Evolutionary conservation across 2,888 invertebrate genomes (phyloP).

Genomic region (Aelia acuminata): DNA sequence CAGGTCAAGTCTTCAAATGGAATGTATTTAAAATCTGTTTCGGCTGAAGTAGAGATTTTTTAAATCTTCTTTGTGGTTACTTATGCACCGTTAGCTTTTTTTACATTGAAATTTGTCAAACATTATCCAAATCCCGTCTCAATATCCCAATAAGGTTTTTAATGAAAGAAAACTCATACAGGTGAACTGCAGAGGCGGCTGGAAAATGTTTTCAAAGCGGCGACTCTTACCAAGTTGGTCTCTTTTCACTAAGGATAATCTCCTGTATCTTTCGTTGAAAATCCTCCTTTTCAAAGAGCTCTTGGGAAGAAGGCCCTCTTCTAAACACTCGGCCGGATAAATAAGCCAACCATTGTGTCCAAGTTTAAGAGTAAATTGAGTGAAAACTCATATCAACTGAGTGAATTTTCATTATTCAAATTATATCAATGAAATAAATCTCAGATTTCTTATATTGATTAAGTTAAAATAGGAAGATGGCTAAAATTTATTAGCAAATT

Average conservation of each 20-base stretch:
- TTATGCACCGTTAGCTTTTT: not conserved
- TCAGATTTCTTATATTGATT: too few species aligned
- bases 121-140: not conserved
- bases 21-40: too few species aligned
- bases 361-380: not conserved
- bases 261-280: not conserved
- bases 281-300: slow-evolving; percentile 42
- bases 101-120: not conserved
- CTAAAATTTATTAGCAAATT: too few species aligned
- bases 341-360: not conserved
- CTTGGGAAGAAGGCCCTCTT: not conserved
- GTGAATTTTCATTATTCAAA: not conserved
- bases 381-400: not conserved
- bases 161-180: not conserved
- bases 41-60: too few species aligned
- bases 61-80: too few species aligned
- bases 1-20: too few species aligned
- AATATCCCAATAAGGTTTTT: not conserved
- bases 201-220: slow-evolving; percentile 4
- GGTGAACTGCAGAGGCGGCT: not conserved
- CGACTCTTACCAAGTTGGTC: not conserved
- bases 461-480: too few species aligned
- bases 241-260: slow-evolving; percentile 42
- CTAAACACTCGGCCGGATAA: not conserved
- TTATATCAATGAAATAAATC: too few species aligned